phyloP scores from a whole-genome alignment of 2,113 vertebrate genomes.

The Bothrops jararaca region DNA sequence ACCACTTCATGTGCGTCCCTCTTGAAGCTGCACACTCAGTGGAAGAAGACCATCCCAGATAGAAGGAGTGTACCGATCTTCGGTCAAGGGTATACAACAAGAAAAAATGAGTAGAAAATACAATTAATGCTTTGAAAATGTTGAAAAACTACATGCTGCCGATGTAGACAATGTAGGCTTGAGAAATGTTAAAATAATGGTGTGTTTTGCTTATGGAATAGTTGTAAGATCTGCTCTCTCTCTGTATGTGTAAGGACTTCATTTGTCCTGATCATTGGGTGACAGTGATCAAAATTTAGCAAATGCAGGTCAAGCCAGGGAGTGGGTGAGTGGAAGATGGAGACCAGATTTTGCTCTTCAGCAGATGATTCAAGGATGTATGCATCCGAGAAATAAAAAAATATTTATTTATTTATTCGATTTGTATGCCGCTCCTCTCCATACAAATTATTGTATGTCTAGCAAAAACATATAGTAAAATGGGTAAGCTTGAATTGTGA shows the following conservation, averaged over 20 bases:
- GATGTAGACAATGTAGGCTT: not conserved
- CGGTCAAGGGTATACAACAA: too few relatives aligned
- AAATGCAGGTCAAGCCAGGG: not conserved
- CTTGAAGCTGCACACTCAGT: too few relatives aligned
- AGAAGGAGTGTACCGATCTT: too few relatives aligned
- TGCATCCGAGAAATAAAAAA: not conserved
- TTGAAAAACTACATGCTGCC: not conserved
- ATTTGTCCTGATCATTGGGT: not conserved
- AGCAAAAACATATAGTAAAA: not conserved
- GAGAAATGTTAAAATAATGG: not conserved
- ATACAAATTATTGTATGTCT: not conserved
- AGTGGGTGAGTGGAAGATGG: not conserved
- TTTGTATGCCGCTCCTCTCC: too few relatives aligned
- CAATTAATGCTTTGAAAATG: not conserved
- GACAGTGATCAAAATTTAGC: not conserved
- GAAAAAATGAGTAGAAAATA: not conserved
- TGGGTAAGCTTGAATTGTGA: not conserved
- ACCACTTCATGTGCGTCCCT: too few relatives aligned
- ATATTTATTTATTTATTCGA: too few relatives aligned
- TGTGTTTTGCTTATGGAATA: not conserved
- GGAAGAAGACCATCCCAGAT: too few relatives aligned
- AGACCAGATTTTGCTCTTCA: not conserved
- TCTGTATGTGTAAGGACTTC: not conserved
- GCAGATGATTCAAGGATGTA: not conserved
- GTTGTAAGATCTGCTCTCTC: not conserved